Evolutionary conservation across 2,888 invertebrate species (phyloP), one percentile per base, ranked within the genome.

Genomic region (Clepsis dumicolana): DNA sequence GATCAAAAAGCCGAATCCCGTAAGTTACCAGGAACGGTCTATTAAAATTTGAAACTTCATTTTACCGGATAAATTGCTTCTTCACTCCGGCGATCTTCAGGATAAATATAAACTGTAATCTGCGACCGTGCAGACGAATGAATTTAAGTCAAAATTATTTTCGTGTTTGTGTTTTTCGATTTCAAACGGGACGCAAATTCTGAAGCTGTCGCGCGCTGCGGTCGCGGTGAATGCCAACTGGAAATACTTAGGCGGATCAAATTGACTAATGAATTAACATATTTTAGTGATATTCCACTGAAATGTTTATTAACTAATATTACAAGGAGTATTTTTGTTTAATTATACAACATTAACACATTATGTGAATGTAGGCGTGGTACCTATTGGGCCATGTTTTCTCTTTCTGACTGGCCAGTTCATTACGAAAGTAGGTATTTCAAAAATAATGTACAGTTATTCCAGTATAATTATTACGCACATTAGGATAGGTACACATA

Each of bases 11-110:
- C 81, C 79, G 79, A 82, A 82, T 86, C 83, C 82, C 79, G 82
- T 76, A 80, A 84, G 81, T 77, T 81, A 80, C 80, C 81, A 77
- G 80, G 82, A 80, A 79, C 81, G 80, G 80, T 83, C 85, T 87
- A 90, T 92, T 90, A 91, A 91, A 91, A 91, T 92, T 91, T 87
- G 84, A 90, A 92, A 91, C 86, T 91, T 91, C 85, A 88, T 91
- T 91, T 90, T 83, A 80, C 80, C 80, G 82, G 81, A 86, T 88
- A 91, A 93, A 92, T 91, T 93, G 90, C 91, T 90, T 88, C 88
- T 89, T 87, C 86, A 89, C 88, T 88, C 87, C 85, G 79, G 82
- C 83, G 84, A 88, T 90, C 82, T 84, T 81, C 78, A 86, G 88
- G 82, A 87, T 90, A 92, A 90, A 90, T 84, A 90, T 75, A 79